Base-by-base conservation (phyloP, 2,888 invertebrate species). In the Diploptera punctata region DNA sequence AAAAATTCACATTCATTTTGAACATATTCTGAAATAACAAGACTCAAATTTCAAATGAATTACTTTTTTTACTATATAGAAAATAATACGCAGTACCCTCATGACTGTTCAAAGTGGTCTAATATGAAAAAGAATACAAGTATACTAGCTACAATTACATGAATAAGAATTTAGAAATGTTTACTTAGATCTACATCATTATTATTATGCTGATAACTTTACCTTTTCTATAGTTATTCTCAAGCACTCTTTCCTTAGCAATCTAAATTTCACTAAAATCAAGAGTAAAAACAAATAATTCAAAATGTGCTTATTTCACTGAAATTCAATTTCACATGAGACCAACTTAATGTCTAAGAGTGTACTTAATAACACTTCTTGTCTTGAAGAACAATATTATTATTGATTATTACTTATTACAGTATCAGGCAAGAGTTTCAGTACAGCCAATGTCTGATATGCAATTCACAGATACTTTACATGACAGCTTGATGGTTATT, bases 91-190 rank as follows among this genome's bases (percentile, higher is more conserved):
- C n/a, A n/a, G n/a, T 61, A 61, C 61, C n/a, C 33, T 33, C 61
- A 61, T 61, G 18, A 60, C 60, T 60, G n/a, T 19, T 60, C 29
- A 33, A 57, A 57, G 57, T 26, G 57, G 57, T 57, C 57, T 57
- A 24, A 57, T 57, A 57, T 57, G 57, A 57, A 57, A 57, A 57
- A 16, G 57, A 57, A 57, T 54, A 24, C 26, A 24, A 24, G 24
- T n/a, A n/a, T n/a, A 24, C 2, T 21, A 57, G 24, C 16, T 24
- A 9, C 19, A 57, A 26, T 57, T 57, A 57, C 16, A 24, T 24
- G 24, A 13, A 26, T 49, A n/a, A 49, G 19, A 26, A 54, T 10
- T 54, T 21, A 21, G 24, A 54, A 19, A 54, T 16, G 19, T 19
- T 5, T 24, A 57, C 24, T 18, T 10, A 54, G 24, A n/a, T n/a